Evolutionary conservation across 1,140 invertebrate species (phyloP).

Genomic region (Lasioglossum albipes): DNA sequence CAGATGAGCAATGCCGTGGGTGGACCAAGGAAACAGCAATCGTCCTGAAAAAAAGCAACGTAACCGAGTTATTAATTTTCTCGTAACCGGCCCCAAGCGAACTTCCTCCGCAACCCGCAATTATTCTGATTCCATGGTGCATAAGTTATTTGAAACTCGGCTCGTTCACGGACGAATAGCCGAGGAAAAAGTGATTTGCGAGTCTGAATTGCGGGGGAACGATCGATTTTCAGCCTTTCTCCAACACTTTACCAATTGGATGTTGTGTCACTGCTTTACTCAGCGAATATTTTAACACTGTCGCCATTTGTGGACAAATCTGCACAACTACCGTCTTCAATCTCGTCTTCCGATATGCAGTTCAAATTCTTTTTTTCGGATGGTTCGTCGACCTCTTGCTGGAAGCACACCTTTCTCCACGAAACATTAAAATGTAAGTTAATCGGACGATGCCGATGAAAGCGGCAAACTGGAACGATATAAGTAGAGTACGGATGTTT

Average conservation of each 20-base stretch:
- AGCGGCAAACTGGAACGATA: too few relatives aligned
- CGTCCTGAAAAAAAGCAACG: not conserved
- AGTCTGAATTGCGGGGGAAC: not conserved
- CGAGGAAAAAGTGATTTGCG: slow-evolving; percentile 16
- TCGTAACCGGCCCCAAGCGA: not conserved
- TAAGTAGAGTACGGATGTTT: too few relatives aligned
- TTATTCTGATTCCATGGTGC: not conserved
- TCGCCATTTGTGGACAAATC: too few relatives aligned
- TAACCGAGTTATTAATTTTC: slow-evolving; percentile 7
- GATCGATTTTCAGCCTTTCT: not conserved
- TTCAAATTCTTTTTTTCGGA: too few relatives aligned
- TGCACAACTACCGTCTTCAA: too few relatives aligned
- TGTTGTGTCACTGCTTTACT: not conserved
- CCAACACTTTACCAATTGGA: not conserved
- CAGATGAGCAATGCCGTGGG: not conserved
- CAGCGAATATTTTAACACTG: too few relatives aligned
- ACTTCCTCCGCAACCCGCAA: too few relatives aligned
- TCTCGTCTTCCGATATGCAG: too few relatives aligned
- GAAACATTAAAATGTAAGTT: too few relatives aligned
- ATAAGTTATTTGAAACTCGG: not conserved
- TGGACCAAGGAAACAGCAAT: not conserved
- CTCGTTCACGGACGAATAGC: slow-evolving; percentile 1
- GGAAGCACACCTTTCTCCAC: too few relatives aligned
- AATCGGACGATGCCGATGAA: too few relatives aligned
- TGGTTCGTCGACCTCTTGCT: too few relatives aligned